phyloP scores from a whole-genome alignment of 2,113 vertebrate genomes.

The Noctilio leporinus region DNA sequence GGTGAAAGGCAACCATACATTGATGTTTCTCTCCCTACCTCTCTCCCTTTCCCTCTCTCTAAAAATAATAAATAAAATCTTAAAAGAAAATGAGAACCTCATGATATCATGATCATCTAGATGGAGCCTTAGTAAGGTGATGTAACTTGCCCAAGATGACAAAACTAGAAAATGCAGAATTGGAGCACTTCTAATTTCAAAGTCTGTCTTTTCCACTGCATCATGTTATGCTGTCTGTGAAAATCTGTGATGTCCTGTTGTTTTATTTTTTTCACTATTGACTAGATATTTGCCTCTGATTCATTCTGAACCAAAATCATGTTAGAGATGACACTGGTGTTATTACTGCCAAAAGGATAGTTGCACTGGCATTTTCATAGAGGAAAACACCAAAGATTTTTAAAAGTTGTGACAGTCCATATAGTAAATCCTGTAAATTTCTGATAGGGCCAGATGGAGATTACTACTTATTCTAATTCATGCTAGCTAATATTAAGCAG shows the following conservation, averaged over 20 bases:
- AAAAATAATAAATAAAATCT: too few relatives aligned
- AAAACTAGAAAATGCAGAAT: neutral
- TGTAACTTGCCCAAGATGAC: neutral
- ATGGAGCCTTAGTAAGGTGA: neutral
- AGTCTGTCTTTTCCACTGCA: neutral
- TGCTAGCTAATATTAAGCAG: neutral
- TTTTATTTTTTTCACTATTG: neutral
- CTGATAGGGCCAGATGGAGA: neutral
- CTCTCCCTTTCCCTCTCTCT: too few relatives aligned
- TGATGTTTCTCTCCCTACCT: too few relatives aligned
- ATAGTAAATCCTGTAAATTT: neutral
- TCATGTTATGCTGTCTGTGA: slow-evolving; percentile 5
- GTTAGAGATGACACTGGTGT: neutral
- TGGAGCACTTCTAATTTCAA: neutral
- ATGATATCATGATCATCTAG: neutral
- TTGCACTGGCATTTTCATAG: neutral
- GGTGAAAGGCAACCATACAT: too few relatives aligned
- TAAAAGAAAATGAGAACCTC: too few relatives aligned
- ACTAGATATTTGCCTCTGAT: slow-evolving; percentile 12
- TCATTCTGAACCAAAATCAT: slow-evolving; percentile 10
- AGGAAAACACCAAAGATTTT: neutral
- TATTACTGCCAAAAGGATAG: neutral
- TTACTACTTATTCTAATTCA: neutral
- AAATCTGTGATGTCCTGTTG: slow-evolving; percentile 27
- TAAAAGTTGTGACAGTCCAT: neutral